These are phyloP conservation scores for Bellardia bayeri DNA, from an alignment of 2,888 invertebrate genomes.

Conservation along the genomic window DNA sequence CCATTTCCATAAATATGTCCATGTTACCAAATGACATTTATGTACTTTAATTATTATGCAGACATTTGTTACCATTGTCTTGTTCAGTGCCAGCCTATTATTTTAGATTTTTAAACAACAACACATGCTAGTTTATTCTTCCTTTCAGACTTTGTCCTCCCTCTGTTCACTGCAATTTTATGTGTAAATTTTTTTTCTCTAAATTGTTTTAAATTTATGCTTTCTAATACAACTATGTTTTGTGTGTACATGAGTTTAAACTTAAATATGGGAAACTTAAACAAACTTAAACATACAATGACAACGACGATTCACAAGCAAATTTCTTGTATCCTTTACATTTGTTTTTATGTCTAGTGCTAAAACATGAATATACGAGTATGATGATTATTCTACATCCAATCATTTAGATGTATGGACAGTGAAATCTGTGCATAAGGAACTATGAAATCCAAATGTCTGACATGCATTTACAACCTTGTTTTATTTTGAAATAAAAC, in stretches of 20 bases:
- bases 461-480: too few relatives aligned
- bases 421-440: neutral
- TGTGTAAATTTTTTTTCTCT: neutral
- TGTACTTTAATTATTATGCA: conserved; percentile 71
- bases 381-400: conserved; percentile 39
- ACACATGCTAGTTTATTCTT: conserved; percentile 45
- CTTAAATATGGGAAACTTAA: conserved; percentile 17
- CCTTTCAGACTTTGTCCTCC: neutral
- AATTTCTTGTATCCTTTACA: conserved; percentile 50
- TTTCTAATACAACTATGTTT: conserved; percentile 29
- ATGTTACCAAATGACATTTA: conserved; percentile 66
- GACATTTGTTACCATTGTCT: conserved; percentile 61
- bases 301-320: conserved; percentile 28
- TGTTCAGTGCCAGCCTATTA: conserved; percentile 41
- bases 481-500: too few relatives aligned
- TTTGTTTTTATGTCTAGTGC: conserved; percentile 60
- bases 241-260: neutral
- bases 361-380: conserved; percentile 55
- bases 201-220: conserved; percentile 56
- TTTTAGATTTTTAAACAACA: conserved; percentile 35
- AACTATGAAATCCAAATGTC: neutral
- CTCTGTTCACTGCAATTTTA: neutral
- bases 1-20: conserved; percentile 60
- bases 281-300: conserved; percentile 22
- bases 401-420: conserved; percentile 17